A percentile compares a stretch with the other conserved stretches of the same genome.
Conservation (phyloP, 2,888 invertebrate species). For the Bedellia somnulentella region DNA sequence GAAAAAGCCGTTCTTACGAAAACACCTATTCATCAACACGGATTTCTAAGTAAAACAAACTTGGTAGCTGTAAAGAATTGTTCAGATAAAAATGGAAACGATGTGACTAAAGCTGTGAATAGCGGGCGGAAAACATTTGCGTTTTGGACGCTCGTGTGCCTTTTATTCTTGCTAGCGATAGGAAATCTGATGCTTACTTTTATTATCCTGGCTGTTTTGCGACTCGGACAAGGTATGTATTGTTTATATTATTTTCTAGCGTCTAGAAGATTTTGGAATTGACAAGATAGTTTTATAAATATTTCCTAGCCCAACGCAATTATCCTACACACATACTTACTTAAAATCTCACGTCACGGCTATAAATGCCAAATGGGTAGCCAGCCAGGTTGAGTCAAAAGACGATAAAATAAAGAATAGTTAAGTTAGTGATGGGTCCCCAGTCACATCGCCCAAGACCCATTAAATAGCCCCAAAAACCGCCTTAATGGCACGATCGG, state of each 20-base stretch:
- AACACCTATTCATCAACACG: constrained; percentile 32
- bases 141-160: constrained; percentile 76
- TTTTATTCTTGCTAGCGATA: constrained; percentile 72
- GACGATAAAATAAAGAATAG: too few relatives aligned
- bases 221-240: constrained; percentile 66
- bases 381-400: too few relatives aligned
- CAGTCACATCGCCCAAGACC: too few relatives aligned
- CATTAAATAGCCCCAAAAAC: too few relatives aligned
- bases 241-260: neutral
- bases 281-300: too few relatives aligned
- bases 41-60: constrained; percentile 23
- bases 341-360: too few relatives aligned
- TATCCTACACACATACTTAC: too few relatives aligned
- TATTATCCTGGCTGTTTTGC: constrained; percentile 77
- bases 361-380: too few relatives aligned
- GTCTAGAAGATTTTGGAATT: too few relatives aligned
- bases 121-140: constrained; percentile 67
- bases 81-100: constrained; percentile 48
- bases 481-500: too few relatives aligned
- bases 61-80: constrained; percentile 28
- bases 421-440: too few relatives aligned
- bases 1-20: constrained; percentile 43
- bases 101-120: constrained; percentile 33
- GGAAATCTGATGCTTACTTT: constrained; percentile 81
- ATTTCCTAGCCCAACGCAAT: too few relatives aligned